Evolutionary conservation across 37 sponge, comb jelly and placozoan genomes (phyloP).

Genomic region (Geodia barretti): DNA sequence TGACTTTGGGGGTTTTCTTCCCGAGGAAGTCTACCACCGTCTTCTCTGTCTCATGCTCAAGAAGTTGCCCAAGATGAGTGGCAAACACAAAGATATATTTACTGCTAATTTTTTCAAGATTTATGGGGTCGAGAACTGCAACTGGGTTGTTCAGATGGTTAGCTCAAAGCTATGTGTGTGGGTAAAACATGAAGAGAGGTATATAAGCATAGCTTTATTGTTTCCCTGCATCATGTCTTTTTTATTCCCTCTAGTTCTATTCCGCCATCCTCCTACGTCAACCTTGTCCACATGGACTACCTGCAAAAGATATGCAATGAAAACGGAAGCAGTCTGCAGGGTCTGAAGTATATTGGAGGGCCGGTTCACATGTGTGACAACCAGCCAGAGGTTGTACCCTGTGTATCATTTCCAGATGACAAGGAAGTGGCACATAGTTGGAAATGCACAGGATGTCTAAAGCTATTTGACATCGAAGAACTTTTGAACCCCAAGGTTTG

Average conservation of each 20-base stretch:
- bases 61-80: not conserved
- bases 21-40: constrained; percentile 49
- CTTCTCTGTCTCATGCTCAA: constrained; percentile 23
- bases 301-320: constrained; percentile 17
- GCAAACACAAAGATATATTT: not conserved
- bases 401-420: not conserved
- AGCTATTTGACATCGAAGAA: too few species aligned
- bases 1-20: constrained; percentile 58
- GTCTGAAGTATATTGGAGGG: constrained; percentile 19
- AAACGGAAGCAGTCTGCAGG: constrained; percentile 12
- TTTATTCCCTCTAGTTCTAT: too few species aligned
- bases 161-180: not conserved
- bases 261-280: too few species aligned
- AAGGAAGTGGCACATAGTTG: too few species aligned
- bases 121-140: not conserved
- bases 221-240: constrained; percentile 13
- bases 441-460: too few species aligned
- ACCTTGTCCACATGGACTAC: not conserved
- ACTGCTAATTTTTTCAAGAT: not conserved
- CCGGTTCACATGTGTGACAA: not conserved
- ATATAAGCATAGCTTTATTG: not conserved
- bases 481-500: too few species aligned
- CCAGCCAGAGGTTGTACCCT: not conserved
- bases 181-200: not conserved
- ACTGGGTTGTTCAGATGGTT: constrained; percentile 11